Evolutionary conservation across 1,140 invertebrate genomes (phyloP), one percentile per base, ranked within the genome.

Genomic region (Hormaphis cornu): DNA sequence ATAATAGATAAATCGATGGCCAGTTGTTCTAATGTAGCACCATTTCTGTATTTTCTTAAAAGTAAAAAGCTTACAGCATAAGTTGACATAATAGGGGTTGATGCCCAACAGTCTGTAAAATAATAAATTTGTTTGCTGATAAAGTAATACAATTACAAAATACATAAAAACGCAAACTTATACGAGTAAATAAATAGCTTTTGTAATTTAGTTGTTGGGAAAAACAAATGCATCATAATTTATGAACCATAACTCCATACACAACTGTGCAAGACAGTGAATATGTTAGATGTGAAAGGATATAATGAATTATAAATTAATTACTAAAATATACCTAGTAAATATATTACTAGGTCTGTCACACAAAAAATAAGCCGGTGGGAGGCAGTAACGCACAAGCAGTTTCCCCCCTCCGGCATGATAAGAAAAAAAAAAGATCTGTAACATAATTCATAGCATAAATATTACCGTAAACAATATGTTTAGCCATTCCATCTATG

Each of bases 71-170:
- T 85, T 22, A 95, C 79, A 2, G 90, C 83, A 77, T 96, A 93
- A 0, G 93, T 95, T 26, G 90, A 89, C 92, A 95, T 95, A 18
- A 95, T 81, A 1, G 91, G 86, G 18, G 87, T 91, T 4, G 87
- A 85, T 73, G 84, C 81, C 0, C 86, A 83, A 72, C 87, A 88
- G 81, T 93, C 90, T 92, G 78, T 24, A 80, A 80, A 72, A 50
- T 22, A 63, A 0, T 44, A 61, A 4, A 44, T 26, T 3, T 33
- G 1, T 30, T 20, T n/a, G 53, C 14, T 22, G 24, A 73, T 53
- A 71, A 58, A 72, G 69, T 63, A 46, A 70, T 56, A 16, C 33
- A 69, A 42, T 70, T n/a, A 61, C 30, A 37, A 40, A 50, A 72
- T 33, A 50, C 40, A 22, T 30, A 50, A 35, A 22, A 53, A 69